phyloP scores from a whole-genome alignment of 2,888 invertebrate genomes.

The Athripsodes cinereus region DNA sequence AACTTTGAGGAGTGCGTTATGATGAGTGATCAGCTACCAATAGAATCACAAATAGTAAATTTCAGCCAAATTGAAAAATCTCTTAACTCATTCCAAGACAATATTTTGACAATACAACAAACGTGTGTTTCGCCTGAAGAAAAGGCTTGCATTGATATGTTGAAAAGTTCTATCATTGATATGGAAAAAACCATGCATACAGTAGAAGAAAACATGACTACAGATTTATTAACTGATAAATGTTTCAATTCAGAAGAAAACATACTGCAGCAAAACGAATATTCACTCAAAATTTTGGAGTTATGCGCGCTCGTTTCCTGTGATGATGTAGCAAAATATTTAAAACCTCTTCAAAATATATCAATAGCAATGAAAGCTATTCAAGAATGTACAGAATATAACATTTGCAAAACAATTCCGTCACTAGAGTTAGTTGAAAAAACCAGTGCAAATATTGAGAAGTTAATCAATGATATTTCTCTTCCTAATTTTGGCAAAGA shows the following conservation, averaged over 20 bases:
- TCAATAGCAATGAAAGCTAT: neutral
- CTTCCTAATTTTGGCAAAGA: neutral
- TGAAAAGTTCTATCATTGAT: conserved; percentile 31
- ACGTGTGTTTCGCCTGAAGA: conserved; percentile 6
- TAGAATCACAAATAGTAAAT: conserved; percentile 34
- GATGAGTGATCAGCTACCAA: conserved; percentile 28
- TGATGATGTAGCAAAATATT: neutral
- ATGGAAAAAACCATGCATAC: conserved; percentile 32
- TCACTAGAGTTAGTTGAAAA: neutral
- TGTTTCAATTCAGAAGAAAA: neutral
- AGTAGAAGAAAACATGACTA: neutral
- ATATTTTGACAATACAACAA: conserved; percentile 36
- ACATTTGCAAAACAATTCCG: neutral
- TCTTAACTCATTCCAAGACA: conserved; percentile 38
- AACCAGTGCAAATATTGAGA: neutral
- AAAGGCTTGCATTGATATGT: conserved; percentile 16
- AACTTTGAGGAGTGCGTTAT: conserved; percentile 33
- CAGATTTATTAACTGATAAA: neutral
- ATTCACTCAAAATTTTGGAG: neutral
- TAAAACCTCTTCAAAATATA: neutral
- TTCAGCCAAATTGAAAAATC: conserved; percentile 39
- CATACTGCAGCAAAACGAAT: neutral
- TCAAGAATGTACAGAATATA: neutral
- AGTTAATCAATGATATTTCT: neutral
- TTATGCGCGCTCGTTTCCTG: neutral